phyloP scores from a whole-genome alignment of 1,140 invertebrate genomes.

The Bombus sylvicola region DNA sequence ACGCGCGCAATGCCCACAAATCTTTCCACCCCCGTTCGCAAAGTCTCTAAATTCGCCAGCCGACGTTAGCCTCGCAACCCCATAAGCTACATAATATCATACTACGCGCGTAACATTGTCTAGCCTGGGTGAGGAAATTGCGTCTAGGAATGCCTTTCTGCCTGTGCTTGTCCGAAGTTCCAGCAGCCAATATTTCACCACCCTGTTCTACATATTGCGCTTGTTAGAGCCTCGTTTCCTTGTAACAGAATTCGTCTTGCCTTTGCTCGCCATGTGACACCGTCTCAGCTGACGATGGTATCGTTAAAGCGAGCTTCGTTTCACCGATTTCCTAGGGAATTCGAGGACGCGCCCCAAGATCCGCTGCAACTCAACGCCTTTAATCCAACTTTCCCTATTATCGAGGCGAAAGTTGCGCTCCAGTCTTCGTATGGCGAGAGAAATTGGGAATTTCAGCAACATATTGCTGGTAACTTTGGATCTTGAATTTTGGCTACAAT shows the following conservation, averaged over 20 bases:
- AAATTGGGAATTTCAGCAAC: conserved; percentile 7
- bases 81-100: not conserved
- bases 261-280: not conserved
- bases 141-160: not conserved
- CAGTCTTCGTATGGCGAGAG: not conserved
- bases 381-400: conserved; percentile 33
- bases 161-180: not conserved
- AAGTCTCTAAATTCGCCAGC: not conserved
- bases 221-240: conserved; percentile 14
- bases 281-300: not conserved
- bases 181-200: conserved; percentile 20
- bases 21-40: not conserved
- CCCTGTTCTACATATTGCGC: conserved; percentile 4
- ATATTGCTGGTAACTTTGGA: no score
- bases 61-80: not conserved
- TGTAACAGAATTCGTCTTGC: not conserved
- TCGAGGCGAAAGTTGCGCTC: not conserved
- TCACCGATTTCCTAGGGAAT: not conserved
- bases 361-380: not conserved
- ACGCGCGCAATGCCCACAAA: not conserved
- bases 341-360: not conserved
- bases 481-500: no score
- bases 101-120: not conserved
- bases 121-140: not conserved
- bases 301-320: conserved; percentile 6